Base-by-base conservation (phyloP, 2,113 vertebrate species). In the Corythoichthys haematopterus region DNA sequence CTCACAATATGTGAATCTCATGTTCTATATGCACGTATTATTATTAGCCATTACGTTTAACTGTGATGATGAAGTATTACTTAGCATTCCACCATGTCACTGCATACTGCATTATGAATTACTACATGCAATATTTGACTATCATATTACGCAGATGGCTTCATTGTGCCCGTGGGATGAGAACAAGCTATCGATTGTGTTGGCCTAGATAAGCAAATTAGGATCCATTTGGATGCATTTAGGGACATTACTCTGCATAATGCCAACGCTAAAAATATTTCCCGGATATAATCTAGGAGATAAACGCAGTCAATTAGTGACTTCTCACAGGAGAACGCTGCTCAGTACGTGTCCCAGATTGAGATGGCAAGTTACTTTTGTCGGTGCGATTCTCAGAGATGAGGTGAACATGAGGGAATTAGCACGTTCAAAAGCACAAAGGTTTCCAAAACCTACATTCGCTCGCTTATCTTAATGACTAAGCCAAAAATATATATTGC, bases 371-470 rank as follows among this genome's bases (percentile, higher is more conserved):
- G 74, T 61, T 79, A 73, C 40, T 85, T 81, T 52, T 52, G 16
- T 52, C 50, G 20, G n/a, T 52, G 16, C 2, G 50, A 52, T 52
- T 52, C 50, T 79, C 83, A 85, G 81, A 80, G 74, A 84, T 82
- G 77, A 58, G 76, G 59, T 67, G 73, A 80, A 74, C 75, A 84
- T 63, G 78, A 76, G 78, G 81, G 81, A 79, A 87, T 83, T 84
- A 79, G 80, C 63, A 76, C 76, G 58, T 72, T 78, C 80, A 53
- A 60, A 78, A 77, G 81, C 68, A 83, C 79, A 77, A 83, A 78
- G 77, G 68, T 52, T 52, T 20, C 20, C 8, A n/a, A 52, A 52
- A 52, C 6, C 6, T n/a, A n/a, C 50, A 51, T 7, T 51, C 50
- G n/a, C 16, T 9, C 20, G 50, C 50, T 52, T 52, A 9, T 52